These are phyloP conservation scores for Hetaerina americana DNA, from an alignment of 1,140 invertebrate species.

Conservation along the genomic window DNA sequence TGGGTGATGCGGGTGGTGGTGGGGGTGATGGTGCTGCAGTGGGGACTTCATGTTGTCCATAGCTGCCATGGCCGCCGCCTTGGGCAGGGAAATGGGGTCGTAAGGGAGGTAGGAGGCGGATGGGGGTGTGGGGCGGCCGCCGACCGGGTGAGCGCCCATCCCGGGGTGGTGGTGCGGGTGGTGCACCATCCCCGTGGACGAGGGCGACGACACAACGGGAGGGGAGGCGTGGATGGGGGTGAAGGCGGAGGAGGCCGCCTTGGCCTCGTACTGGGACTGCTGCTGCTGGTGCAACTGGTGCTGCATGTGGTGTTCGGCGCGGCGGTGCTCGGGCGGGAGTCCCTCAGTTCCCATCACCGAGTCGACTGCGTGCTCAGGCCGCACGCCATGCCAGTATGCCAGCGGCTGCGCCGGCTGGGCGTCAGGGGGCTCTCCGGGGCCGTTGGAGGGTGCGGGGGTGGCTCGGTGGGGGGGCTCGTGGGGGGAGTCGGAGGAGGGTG, in stretches of 20 bases:
- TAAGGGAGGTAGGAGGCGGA: constrained; percentile 71
- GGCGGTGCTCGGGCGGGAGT: constrained; percentile 15
- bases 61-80: constrained; percentile 21
- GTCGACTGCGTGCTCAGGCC: not conserved
- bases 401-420: constrained; percentile 4
- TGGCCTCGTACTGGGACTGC: constrained; percentile 4
- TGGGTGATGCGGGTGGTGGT: constrained; percentile 50
- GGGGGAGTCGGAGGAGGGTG: constrained; percentile 33
- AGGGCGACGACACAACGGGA: not conserved
- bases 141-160: constrained; percentile 40
- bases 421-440: constrained; percentile 40
- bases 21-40: not conserved
- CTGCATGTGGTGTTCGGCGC: constrained; percentile 10
- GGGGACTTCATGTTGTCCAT: constrained; percentile 4
- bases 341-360: not conserved
- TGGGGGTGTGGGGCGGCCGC: constrained; percentile 41
- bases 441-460: constrained; percentile 38
- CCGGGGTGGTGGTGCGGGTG: constrained; percentile 43
- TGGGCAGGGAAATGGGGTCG: constrained; percentile 77
- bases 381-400: not conserved
- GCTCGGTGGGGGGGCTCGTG: constrained; percentile 53
- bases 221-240: constrained; percentile 65
- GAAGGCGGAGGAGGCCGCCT: constrained; percentile 68
- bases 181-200: constrained; percentile 4
- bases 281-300: constrained; percentile 10